Percentiles rank a stretch among this genome's conserved stretches.
Evolutionary conservation across 2,113 vertebrate genomes (phyloP).

Genomic region (Lepisosteus osseus): DNA sequence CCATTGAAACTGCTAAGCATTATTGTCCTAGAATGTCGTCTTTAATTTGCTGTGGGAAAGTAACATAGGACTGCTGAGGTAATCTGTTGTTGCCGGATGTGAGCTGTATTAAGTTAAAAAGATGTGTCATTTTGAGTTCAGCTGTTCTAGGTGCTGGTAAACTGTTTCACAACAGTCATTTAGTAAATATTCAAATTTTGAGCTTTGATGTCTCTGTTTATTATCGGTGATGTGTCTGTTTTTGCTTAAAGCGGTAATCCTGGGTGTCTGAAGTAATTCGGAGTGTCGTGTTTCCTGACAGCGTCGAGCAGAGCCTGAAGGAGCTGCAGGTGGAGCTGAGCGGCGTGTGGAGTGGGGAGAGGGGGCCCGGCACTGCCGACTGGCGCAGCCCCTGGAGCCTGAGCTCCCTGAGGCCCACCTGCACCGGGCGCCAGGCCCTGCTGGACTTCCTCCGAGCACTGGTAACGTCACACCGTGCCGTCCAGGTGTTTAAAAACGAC

Average conservation of each 20-base stretch:
- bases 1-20: conserved; percentile 61
- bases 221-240: conserved; percentile 57
- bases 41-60: conserved; percentile 65
- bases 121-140: conserved; percentile 46
- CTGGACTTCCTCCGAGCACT: conserved; percentile 81
- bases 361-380: conserved; percentile 67
- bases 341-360: conserved; percentile 59
- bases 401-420: conserved; percentile 50
- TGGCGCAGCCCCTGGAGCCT: conserved; percentile 70
- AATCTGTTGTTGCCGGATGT: conserved; percentile 54
- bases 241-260: conserved; percentile 19
- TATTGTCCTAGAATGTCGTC: conserved; percentile 59
- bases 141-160: conserved; percentile 38
- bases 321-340: conserved; percentile 77
- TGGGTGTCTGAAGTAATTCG: conserved; percentile 1
- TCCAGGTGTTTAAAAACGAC: too few species aligned
- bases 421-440: conserved; percentile 69
- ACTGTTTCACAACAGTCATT: conserved; percentile 51
- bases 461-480: conserved; percentile 62
- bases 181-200: conserved; percentile 30
- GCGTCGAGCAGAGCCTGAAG: conserved; percentile 80
- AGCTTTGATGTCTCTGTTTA: conserved; percentile 59
- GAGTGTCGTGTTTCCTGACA: conserved; percentile 44
- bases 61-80: conserved; percentile 56
- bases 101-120: conserved; percentile 36